Base-by-base conservation (phyloP, 2,113 vertebrate species). In the Limanda limanda region DNA sequence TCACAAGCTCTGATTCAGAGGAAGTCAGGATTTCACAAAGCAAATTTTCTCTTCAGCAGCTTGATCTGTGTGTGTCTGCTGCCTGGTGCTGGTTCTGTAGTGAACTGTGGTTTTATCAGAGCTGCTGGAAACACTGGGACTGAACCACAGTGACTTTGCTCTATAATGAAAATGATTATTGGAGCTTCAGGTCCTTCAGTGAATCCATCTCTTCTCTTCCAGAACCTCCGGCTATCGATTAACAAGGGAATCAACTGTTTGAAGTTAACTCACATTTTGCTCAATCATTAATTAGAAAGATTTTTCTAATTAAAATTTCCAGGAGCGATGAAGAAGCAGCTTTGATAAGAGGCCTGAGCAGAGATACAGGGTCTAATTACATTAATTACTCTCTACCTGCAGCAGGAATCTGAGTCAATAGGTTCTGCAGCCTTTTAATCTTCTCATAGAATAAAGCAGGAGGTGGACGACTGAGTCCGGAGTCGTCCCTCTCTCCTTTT, bases 291-390 rank as follows among this genome's bases (percentile, higher is more conserved):
- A 92, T 81, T 82, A 80, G 75, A 87, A 79, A 70, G 57, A 83
- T 79, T 78, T 80, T 90, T 81, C 79, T 85, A 89, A 91, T 93
- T 87, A 84, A 21, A 48, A 90, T 89, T 61, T 85, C 52, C 78
- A 40, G 66, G 42, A n/a, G 59, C n/a, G 84, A 92, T 92, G 84
- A 90, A 72, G 77, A 79, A 84, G 63, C 40, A 15, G 69, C 48
- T 72, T 75, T 80, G 81, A 86, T 78, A 74, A 82, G 85, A 71
- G 42, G 72, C 64, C 76, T 51, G 66, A 77, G 77, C 8, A n/a
- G 25, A 84, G 86, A 91, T 78, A 78, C 59, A 79, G 70, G 21
- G 52, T 59, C 71, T 88, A 89, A 89, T 88, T 90, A 75, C 71
- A 78, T 79, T 84, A 91, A 90, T 91, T 84, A 86, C 72, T 76